Evolutionary conservation across 1,140 invertebrate genomes (phyloP).

Genomic region (Lepidotrigona ventralis): DNA sequence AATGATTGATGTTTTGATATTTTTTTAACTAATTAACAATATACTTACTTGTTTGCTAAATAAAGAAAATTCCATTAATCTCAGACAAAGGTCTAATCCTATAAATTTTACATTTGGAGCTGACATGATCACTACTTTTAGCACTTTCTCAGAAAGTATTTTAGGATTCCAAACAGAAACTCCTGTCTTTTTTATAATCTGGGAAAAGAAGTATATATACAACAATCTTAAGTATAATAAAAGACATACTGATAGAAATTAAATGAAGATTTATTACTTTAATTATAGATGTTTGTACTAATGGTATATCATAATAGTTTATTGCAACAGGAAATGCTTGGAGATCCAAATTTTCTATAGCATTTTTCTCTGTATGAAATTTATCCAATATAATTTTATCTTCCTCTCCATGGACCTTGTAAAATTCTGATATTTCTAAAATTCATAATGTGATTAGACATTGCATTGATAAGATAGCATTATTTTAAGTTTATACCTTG

Average conservation of each 20-base stretch:
- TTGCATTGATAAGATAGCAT: neutral
- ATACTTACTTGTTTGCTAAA: constrained; percentile 55
- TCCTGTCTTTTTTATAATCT: constrained; percentile 72
- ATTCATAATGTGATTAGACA: constrained; percentile 1
- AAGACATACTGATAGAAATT: constrained; percentile 27
- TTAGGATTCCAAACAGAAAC: constrained; percentile 63
- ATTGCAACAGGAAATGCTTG: constrained; percentile 65
- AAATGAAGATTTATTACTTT: constrained; percentile 58
- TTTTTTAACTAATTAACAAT: neutral
- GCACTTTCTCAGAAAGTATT: constrained; percentile 61
- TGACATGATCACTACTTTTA: constrained; percentile 61
- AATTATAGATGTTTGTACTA: constrained; percentile 68
- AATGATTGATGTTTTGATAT: constrained; percentile 4
- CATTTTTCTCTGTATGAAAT: constrained; percentile 62
- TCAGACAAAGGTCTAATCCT: constrained; percentile 61
- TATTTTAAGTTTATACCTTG: constrained; percentile 60
- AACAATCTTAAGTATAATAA: constrained; percentile 21
- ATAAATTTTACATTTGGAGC: constrained; percentile 66
- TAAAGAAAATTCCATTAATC: constrained; percentile 63
- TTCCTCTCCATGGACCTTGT: constrained; percentile 19
- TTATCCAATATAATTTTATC: constrained; percentile 59
- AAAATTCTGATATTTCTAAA: constrained; percentile 63
- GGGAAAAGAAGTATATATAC: constrained; percentile 34
- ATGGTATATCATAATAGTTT: constrained; percentile 53
- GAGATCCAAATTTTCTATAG: constrained; percentile 70